Evolutionary conservation across 2,888 invertebrate species (phyloP).

Genomic region (Theretra japonica): DNA sequence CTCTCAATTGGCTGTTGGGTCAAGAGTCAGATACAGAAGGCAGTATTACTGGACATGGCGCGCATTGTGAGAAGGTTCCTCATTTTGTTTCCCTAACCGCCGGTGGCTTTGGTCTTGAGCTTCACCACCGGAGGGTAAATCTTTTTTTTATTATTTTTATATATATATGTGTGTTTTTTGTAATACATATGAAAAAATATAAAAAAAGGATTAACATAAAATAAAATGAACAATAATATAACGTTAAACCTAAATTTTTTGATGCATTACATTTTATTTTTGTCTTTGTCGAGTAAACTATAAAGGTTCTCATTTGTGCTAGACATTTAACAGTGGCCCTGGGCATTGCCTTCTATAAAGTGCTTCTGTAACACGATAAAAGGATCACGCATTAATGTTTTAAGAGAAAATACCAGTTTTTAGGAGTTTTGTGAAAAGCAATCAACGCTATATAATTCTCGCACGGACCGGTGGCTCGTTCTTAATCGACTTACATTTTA

Average conservation of each 20-base stretch:
- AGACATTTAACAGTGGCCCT: background rate
- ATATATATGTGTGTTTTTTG: no score
- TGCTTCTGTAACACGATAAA: background rate
- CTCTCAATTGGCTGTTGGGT: no score
- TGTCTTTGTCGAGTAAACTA: background rate
- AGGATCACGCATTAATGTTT: background rate
- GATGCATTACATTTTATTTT: background rate
- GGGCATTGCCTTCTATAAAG: background rate
- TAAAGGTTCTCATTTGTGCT: background rate
- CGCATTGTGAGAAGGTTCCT: no score
- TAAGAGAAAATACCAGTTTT: constrained; percentile 1
- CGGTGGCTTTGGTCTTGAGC: no score
- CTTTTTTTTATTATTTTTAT: no score
- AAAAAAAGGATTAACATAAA: no score
- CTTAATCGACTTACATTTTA: constrained; percentile 13
- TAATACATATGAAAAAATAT: no score
- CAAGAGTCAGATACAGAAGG: no score
- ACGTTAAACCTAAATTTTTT: background rate
- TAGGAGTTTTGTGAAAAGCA: background rate
- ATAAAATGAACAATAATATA: no score
- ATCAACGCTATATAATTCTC: constrained; percentile 5
- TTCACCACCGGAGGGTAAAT: no score
- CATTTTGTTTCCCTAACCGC: no score
- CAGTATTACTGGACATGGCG: no score
- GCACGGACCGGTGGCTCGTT: background rate